Base-by-base conservation (phyloP, 1,140 invertebrate genomes). In the Diplogasteroides magnus region DNA sequence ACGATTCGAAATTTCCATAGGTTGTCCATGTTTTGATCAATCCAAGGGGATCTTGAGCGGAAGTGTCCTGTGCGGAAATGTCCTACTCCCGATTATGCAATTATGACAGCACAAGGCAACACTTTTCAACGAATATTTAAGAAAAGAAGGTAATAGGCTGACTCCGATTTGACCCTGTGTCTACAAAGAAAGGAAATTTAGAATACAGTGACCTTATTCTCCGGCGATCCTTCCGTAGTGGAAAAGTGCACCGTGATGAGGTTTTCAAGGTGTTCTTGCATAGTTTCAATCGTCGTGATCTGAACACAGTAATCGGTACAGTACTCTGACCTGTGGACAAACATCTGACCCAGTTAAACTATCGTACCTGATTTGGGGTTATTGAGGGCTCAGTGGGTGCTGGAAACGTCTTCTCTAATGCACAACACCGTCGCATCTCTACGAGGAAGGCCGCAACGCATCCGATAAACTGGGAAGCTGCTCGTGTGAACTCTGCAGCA, bases 191-290 rank as follows among this genome's bases (percentile, higher is more conserved):
- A n/a, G n/a, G n/a, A n/a, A n/a, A n/a, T n/a, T n/a, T n/a, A n/a
- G n/a, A n/a, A n/a, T n/a, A n/a, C n/a, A n/a, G n/a, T n/a, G n/a
- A 83, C 78, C 69, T 80, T 82, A 29, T 74, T 73, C 6, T 76
- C 74, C 26, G 79, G 76, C 1, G 77, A 67, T 32, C 72, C 66
- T 69, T 82, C 82, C 63, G 74, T 80, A 1, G 79, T 81, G 14
- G 79, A 81, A 57, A 82, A 82, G 65, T 82, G 80, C 1, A 82
- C 80, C 1, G 80, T 82, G 59, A 82, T 82, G 37, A 83, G 69
- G 67, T 82, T 82, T 61, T 82, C 80, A 23, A 83, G 59, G n/a
- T 65, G 76, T 68, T 81, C 79, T 1, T 83, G 67, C 68, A 81
- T 81, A 13, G 68, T 62, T 64, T 83, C 79, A 29, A 82, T 73